Base-by-base conservation (phyloP, 2,113 vertebrate species). In the Bubo scandiacus region DNA sequence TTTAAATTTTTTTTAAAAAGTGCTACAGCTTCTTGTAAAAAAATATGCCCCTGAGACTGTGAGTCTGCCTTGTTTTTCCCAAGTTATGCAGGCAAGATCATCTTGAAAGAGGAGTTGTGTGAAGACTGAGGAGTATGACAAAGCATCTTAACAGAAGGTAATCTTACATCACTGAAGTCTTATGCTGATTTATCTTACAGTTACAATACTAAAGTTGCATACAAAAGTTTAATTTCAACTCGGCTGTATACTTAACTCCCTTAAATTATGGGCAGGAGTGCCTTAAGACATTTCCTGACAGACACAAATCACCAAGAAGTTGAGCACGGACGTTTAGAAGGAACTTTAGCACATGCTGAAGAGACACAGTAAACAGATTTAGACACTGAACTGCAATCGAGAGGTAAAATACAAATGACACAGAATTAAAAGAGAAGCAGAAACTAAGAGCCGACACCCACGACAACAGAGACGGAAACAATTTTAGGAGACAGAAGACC, bases 101-200 rank as follows among this genome's bases (percentile, higher is more conserved):
- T 91, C 58, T 42, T 62, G 70, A 87, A 94, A 94, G 43, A 57
- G 29, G 54, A 83, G 52, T 74, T 84, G 32, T 61, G 36, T 34
- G n/a, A 89, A 83, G 43, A 49, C 61, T 73, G 61, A 94, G 75
- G 27, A 93, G 81, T 95, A 97, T 97, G 96, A 97, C 97, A 97
- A 97, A 97, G 96, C 97, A 97, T 94, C 95, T 93, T 95, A 96
- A 92, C 57, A 79, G 47, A 57, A 45, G 54, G 62, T 82, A 93
- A 82, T 36, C 54, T 82, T 32, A 82, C 21, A 85, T 49, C 84
- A 92, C 43, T 13, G 1, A 68, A 51, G 45, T 34, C 89, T 57
- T 26, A 74, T 0, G 4, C 8, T n/a, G 16, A 65, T 75, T 77
- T 43, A 71, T 45, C 65, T 61, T 10, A 34, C 5, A 55, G 32